Evolutionary conservation across 2,113 vertebrate genomes (phyloP).

Genomic region (Girardinichthys multiradiatus): DNA sequence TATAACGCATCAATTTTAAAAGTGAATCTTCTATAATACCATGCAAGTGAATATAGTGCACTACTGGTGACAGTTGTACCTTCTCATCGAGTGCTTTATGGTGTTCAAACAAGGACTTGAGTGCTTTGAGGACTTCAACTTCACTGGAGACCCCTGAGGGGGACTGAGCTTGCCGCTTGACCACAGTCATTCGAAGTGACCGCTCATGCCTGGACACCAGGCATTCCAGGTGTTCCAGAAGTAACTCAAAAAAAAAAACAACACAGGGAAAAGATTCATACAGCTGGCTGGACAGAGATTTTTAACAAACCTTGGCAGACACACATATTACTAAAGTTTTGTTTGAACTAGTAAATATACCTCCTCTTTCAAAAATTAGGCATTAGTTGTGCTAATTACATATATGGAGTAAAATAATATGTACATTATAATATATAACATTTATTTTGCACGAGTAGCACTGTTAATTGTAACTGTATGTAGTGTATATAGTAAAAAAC

Average conservation of each 20-base stretch:
- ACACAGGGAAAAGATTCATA: neutral
- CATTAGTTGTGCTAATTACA: too few relatives aligned
- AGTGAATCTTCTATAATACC: neutral
- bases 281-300: neutral
- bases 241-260: constrained; percentile 78
- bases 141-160: constrained; percentile 98
- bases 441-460: too few relatives aligned
- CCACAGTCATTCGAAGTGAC: constrained; percentile 98
- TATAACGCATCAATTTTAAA: too few relatives aligned
- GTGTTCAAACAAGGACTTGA: constrained; percentile 99
- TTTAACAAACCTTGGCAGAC: too few relatives aligned
- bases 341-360: too few relatives aligned
- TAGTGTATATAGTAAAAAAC: too few relatives aligned
- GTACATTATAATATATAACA: too few relatives aligned
- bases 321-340: too few relatives aligned
- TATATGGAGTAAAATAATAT: too few relatives aligned
- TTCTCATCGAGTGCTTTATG: constrained; percentile 99
- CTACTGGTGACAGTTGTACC: constrained; percentile 69
- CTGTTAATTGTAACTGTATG: too few relatives aligned
- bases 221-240: constrained; percentile 98
- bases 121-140: constrained; percentile 98
- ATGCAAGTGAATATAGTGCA: neutral
- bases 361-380: too few relatives aligned
- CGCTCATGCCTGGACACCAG: constrained; percentile 98
- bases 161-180: constrained; percentile 98